phyloP scores from a whole-genome alignment of 2,888 invertebrate species.

The Drosophila paranaensis region DNA sequence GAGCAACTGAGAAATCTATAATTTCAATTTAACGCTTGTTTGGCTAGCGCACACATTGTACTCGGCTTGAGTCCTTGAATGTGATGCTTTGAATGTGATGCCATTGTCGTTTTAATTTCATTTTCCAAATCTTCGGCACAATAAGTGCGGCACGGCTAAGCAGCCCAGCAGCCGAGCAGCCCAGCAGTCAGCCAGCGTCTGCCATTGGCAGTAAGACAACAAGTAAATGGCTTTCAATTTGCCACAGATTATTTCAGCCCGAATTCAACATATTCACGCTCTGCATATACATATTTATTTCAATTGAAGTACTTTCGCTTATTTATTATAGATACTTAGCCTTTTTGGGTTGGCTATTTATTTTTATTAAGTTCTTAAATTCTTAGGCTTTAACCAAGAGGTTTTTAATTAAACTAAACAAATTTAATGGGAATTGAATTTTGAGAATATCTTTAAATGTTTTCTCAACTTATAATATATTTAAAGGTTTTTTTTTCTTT shows the following conservation, averaged over 20 bases:
- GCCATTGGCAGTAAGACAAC: constrained; percentile 54
- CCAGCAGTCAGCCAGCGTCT: constrained; percentile 14
- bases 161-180: constrained; percentile 23
- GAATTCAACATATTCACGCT: constrained; percentile 21
- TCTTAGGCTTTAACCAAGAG: accelerated
- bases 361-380: neutral
- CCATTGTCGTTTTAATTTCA: constrained; percentile 69
- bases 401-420: neutral
- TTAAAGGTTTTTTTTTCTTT: too few relatives aligned
- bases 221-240: constrained; percentile 32
- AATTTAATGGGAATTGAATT: neutral
- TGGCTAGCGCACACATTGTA: constrained; percentile 56
- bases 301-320: constrained; percentile 12
- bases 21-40: constrained; percentile 80
- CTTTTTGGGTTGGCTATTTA: too few relatives aligned
- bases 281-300: constrained; percentile 28
- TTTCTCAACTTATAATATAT: neutral
- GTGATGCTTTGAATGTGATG: constrained; percentile 58
- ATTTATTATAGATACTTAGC: neutral
- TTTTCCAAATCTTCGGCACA: constrained; percentile 43
- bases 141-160: constrained; percentile 30
- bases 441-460: neutral
- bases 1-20: constrained; percentile 64
- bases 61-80: constrained; percentile 35
- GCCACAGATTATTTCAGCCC: constrained; percentile 36